These are phyloP conservation scores for Eonycteris spelaea DNA, from an alignment of 2,113 vertebrate species.

Conservation along the genomic window DNA sequence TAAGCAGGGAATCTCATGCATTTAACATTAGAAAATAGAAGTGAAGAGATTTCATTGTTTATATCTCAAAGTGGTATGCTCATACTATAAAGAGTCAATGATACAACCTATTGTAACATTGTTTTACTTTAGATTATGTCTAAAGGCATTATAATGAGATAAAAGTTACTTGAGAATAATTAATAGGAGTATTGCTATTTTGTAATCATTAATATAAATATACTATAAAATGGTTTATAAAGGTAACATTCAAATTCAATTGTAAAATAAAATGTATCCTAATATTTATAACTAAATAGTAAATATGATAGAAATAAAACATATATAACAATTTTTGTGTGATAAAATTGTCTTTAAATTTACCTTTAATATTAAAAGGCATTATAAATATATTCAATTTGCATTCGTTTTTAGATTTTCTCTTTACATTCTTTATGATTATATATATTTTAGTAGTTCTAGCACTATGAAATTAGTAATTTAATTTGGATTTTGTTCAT, in stretches of 20 bases:
- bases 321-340: not conserved
- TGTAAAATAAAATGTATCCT: not conserved
- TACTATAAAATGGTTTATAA: not conserved
- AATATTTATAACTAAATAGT: not conserved
- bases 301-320: not conserved
- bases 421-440: not conserved
- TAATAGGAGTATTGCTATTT: not conserved
- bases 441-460: not conserved
- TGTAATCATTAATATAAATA: not conserved
- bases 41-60: not conserved
- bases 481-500: not conserved
- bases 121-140: not conserved
- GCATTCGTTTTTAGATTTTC: not conserved
- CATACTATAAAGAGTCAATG: not conserved
- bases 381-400: not conserved
- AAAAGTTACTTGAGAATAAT: not conserved
- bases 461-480: not conserved
- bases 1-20: not conserved
- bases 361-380: not conserved
- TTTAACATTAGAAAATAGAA: constrained; percentile 3
- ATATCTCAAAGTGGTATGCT: not conserved
- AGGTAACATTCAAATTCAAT: not conserved
- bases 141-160: not conserved
- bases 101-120: not conserved
- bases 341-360: not conserved